phyloP scores from a whole-genome alignment of 35 echinoderm and acorn worm species.

The Holothuria glaberrima region DNA sequence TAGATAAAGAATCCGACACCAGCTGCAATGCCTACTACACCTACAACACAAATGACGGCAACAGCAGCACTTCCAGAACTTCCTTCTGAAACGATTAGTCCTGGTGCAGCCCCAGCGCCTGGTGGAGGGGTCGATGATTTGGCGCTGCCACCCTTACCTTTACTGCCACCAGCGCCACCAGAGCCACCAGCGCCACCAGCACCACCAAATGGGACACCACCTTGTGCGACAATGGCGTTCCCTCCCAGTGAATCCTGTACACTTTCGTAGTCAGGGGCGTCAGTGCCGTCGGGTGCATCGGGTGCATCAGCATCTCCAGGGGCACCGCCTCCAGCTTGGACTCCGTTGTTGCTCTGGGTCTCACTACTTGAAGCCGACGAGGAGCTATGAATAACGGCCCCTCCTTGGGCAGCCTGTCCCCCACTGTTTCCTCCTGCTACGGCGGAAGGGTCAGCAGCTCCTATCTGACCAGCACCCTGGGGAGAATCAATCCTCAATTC shows the following conservation, averaged over 20 bases:
- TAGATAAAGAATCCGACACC: constrained; percentile 46
- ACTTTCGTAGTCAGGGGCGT: background rate
- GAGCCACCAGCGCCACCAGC: background rate
- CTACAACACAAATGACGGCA: constrained; percentile 17
- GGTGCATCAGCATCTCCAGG: background rate
- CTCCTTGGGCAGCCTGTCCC: background rate
- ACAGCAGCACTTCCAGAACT: background rate
- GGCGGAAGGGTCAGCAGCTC: background rate
- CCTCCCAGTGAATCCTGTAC: background rate
- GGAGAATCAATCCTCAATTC: background rate
- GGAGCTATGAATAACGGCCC: background rate
- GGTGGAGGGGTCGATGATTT: background rate
- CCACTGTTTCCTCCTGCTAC: constrained; percentile 11
- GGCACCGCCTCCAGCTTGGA: constrained; percentile 1
- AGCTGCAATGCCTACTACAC: constrained; percentile 10
- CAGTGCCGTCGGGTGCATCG: background rate
- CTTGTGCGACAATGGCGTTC: background rate
- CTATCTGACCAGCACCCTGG: background rate
- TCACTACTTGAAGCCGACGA: background rate
- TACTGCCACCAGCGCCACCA: background rate
- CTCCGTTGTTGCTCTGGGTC: background rate
- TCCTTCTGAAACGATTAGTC: background rate
- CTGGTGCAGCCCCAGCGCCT: background rate
- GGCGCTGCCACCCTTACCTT: background rate
- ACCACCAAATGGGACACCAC: background rate